Conservation (phyloP, 1,140 invertebrate species). For the Drosophila obscura region DNA sequence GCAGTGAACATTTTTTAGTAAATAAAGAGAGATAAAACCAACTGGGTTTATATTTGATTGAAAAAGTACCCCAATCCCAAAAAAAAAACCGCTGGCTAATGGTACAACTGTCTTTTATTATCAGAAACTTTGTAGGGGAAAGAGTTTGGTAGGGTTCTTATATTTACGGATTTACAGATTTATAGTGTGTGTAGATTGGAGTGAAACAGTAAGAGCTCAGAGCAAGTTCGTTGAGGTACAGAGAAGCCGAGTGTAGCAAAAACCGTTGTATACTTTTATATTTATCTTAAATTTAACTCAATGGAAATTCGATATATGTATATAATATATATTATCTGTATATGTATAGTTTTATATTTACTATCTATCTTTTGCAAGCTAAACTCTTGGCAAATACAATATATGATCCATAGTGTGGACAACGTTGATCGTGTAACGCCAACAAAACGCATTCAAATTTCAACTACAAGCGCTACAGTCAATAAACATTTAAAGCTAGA, state of each 20-base stretch:
- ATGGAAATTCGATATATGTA: conserved; percentile 15
- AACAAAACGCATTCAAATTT: conserved; percentile 54
- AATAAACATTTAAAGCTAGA: conserved; percentile 71
- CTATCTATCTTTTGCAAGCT: background rate
- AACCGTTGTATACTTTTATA: conserved; percentile 5
- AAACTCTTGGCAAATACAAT: background rate
- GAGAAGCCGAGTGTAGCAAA: conserved; percentile 59
- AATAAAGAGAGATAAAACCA: conserved; percentile 65
- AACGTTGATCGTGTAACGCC: conserved; percentile 59
- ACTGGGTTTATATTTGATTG: too few relatives aligned
- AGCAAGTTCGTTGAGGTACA: conserved; percentile 29
- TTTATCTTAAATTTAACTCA: conserved; percentile 2
- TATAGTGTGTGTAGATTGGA: background rate
- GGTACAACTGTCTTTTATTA: too few relatives aligned
- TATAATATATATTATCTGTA: conserved; percentile 7
- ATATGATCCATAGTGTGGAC: conserved; percentile 54
- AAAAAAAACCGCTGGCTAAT: too few relatives aligned
- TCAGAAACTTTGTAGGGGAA: too few relatives aligned
- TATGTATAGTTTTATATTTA: background rate
- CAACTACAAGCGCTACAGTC: conserved; percentile 52
- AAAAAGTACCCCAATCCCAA: too few relatives aligned
- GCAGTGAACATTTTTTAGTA: conserved; percentile 74
- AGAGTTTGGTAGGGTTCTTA: background rate
- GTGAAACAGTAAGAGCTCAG: background rate
- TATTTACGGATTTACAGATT: background rate